Percentiles rank a stretch among this genome's conserved stretches.
These are phyloP conservation scores for Drosophila subquinaria DNA, from an alignment of 2,888 invertebrate genomes.

Conservation along the genomic window DNA sequence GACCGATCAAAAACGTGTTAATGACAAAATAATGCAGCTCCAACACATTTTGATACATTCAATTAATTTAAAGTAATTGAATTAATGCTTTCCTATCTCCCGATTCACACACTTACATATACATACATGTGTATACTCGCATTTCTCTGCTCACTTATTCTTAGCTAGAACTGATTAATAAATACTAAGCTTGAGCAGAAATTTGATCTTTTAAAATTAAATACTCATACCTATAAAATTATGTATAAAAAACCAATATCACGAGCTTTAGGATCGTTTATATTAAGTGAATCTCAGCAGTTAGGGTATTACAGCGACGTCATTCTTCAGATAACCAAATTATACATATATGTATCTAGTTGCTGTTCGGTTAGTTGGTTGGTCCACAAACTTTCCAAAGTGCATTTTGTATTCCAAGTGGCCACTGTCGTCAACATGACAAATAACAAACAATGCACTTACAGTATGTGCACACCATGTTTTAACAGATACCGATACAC, in stretches of 20 bases:
- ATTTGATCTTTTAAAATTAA: too few species aligned
- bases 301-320: conserved; percentile 1
- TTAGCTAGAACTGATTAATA: too few species aligned
- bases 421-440: conserved; percentile 62
- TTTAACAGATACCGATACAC: conserved; percentile 40
- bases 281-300: background rate
- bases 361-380: conserved; percentile 7
- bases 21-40: too few species aligned
- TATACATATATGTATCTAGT: background rate
- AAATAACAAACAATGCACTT: conserved; percentile 73
- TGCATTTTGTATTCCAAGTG: conserved; percentile 72
- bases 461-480: conserved; percentile 55
- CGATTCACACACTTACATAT: too few species aligned
- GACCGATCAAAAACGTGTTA: too few species aligned
- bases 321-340: background rate
- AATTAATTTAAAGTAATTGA: too few species aligned
- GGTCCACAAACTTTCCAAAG: conserved; percentile 69
- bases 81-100: too few species aligned
- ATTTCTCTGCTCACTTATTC: too few species aligned
- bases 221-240: too few species aligned
- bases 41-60: too few species aligned
- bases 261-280: background rate
- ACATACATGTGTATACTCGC: too few species aligned
- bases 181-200: too few species aligned
- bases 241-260: background rate